Evolutionary conservation across 2,888 invertebrate species (phyloP), one percentile per base, ranked within the genome.

Genomic region (Eupithecia dodoneata): DNA sequence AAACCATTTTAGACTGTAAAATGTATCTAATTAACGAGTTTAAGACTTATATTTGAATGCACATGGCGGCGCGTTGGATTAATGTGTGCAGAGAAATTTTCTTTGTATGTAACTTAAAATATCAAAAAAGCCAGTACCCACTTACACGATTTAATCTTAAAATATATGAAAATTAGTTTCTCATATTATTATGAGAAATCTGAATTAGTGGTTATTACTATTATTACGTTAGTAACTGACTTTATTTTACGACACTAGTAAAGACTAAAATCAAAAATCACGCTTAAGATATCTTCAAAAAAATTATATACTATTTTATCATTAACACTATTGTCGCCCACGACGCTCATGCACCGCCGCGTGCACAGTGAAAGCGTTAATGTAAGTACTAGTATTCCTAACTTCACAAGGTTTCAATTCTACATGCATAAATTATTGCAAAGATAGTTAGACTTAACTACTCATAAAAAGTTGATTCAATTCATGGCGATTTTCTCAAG

Each of bases 401-500:
- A n/a, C n/a, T 59, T 18, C 49, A 55, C 55, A 55, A 59, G 59
- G 18, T 18, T 59, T 18, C 18, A 59, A 59, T 59, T 59, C 59
- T 18, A 18, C 18, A 59, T 18, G 59, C 30, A 30, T 30, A 18
- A 30, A 30, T 59, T 18, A 10, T 10, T 10, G 59, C 59, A 30
- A 67, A 44, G 44, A 10, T 13, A 15, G 3, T n/a, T 44, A 69
- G 10, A n/a, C 15, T 44, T n/a, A 45, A 5, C 45, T 4, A 45
- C n/a, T 45, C 7, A 30, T 63, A 30, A 63, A 44, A 30, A 69
- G n/a, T 45, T 45, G 67, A 69, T 18, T 69, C n/a, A 47, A 63
- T 45, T 63, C 18, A 72, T 72, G 72, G 72, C 72, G 72, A 44
- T 74, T 55, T 42, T 45, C 67, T 18, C 9, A 18, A 70, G 3